A percentile compares a stretch with the other conserved stretches of the same genome.
phyloP scores from a whole-genome alignment of 2,113 vertebrate species.

The Prietella phreatophila region DNA sequence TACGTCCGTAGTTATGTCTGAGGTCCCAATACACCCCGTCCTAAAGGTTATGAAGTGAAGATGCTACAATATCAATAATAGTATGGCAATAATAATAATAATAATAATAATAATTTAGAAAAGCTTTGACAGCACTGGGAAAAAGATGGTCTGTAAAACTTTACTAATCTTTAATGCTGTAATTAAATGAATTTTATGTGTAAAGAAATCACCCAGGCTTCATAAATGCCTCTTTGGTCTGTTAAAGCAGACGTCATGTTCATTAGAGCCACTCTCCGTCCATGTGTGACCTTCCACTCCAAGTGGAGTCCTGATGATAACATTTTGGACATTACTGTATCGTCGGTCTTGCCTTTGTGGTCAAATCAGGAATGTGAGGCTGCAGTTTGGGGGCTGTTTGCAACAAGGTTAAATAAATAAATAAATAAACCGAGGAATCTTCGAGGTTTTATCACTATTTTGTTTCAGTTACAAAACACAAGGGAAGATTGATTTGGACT shows the following conservation, averaged over 20 bases:
- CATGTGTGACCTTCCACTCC: constrained; percentile 35
- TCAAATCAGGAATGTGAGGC: neutral
- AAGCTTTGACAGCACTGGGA: no score
- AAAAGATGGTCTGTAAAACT: neutral
- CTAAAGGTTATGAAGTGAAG: no score
- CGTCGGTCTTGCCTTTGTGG: neutral
- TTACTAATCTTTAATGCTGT: neutral
- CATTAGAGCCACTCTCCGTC: constrained; percentile 18
- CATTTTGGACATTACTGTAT: constrained; percentile 15
- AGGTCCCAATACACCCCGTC: neutral
- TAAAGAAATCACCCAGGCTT: constrained; percentile 28
- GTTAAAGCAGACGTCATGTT: constrained; percentile 48
- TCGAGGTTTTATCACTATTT: neutral
- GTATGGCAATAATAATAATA: no score
- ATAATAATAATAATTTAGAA: no score
- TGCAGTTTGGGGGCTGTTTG: neutral
- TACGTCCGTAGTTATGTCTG: no score
- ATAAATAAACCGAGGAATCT: neutral
- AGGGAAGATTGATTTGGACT: neutral
- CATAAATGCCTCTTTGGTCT: constrained; percentile 30
- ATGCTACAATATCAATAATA: neutral
- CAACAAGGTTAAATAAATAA: neutral
- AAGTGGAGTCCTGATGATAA: constrained; percentile 35
- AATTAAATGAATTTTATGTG: constrained; percentile 44
- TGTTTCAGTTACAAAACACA: neutral